phyloP scores from a whole-genome alignment of 2,888 invertebrate species.

The Pseudolycoriella hygida region DNA sequence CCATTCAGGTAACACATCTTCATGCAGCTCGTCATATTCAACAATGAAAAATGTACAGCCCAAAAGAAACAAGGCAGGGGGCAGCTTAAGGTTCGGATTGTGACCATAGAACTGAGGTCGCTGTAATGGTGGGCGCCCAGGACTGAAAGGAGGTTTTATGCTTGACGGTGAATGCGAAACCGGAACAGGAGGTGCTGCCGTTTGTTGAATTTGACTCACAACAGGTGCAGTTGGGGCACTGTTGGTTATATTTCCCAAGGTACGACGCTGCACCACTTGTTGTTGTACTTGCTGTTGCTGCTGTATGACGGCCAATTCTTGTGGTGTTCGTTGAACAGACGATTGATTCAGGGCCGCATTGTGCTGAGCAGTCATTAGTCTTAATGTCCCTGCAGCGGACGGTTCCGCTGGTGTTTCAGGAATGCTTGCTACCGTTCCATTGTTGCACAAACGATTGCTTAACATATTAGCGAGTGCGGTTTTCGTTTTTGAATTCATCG shows the following conservation, averaged over 20 bases:
- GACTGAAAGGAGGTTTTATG: slow-evolving; percentile 24
- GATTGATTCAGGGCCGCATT: slow-evolving; percentile 38
- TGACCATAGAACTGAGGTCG: slow-evolving; percentile 80
- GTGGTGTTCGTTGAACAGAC: slow-evolving; percentile 22
- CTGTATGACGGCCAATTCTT: slow-evolving; percentile 27
- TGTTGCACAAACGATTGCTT: slow-evolving; percentile 54
- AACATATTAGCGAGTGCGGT: slow-evolving; percentile 91
- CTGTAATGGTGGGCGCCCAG: slow-evolving; percentile 34
- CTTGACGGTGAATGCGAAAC: slow-evolving; percentile 17
- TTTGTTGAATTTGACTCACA: slow-evolving; percentile 17
- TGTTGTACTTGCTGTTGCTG: slow-evolving; percentile 8
- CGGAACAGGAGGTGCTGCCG: slow-evolving; percentile 11
- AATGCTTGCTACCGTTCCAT: slow-evolving; percentile 30
- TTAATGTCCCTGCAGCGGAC: slow-evolving; percentile 50
- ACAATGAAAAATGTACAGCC: slow-evolving; percentile 87
- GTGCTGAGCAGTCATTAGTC: slow-evolving; percentile 74
- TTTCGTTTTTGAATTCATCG: slow-evolving; percentile 81
- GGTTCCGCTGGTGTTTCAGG: slow-evolving; percentile 27
- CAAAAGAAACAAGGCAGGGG: slow-evolving; percentile 72
- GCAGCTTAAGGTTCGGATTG: slow-evolving; percentile 78
- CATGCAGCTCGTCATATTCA: slow-evolving; percentile 58
- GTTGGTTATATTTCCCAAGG: slow-evolving; percentile 34
- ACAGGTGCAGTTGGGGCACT: slow-evolving; percentile 19
- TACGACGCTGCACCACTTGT: background rate
- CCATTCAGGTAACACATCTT: slow-evolving; percentile 44